Base-by-base conservation (phyloP, 2,113 vertebrate genomes). In the Bufo gargarizans region DNA sequence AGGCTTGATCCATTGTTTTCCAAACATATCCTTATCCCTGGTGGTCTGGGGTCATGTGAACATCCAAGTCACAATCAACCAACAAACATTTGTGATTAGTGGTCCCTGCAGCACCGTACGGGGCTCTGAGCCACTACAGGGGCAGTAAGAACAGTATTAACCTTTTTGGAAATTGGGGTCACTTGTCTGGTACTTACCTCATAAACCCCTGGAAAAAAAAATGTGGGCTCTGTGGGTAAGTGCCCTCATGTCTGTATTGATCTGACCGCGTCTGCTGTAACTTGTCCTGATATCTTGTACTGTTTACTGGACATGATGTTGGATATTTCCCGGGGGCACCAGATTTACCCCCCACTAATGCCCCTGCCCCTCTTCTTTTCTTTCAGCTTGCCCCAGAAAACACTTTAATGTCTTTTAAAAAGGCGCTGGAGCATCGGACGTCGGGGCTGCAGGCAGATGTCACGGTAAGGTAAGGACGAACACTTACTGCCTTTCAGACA, bases 391-490 rank as follows among this genome's bases (percentile, higher is more conserved):
- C 97, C 86, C 98, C 98, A 80, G 98, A 99, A 90, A 98, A 99
- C 93, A 99, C 97, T 0, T 78, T 97, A 91, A 96, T 98, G 96
- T 98, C 98, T 90, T 99, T 99, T 91, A 96, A 95, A 92, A 96
- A 97, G 92, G 98, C 97, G 2, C 93, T 97, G 69, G 97, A 98
- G 90, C 95, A 97, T 82, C 96, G 95, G 84, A 93, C 95, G 12
- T 94, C 92, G 0, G 97, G 97, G 77, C 93, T 99, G 67, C 96
- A 99, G 91, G 95, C 96, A 13, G 98, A 99, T 0, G 95, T 99
- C 6, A 90, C 95, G 0, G 91, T 99, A 92, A 99, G 98, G 98
- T 97, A 82, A 76, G 90, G 78, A 61, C 43, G 16, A 8, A 17
- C 59, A 55, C 8, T 65, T 20, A 20, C 61, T 9, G 20, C 65